Evolutionary conservation across 2,888 invertebrate species (phyloP).

Genomic region (Lasioglossum leucozonium): DNA sequence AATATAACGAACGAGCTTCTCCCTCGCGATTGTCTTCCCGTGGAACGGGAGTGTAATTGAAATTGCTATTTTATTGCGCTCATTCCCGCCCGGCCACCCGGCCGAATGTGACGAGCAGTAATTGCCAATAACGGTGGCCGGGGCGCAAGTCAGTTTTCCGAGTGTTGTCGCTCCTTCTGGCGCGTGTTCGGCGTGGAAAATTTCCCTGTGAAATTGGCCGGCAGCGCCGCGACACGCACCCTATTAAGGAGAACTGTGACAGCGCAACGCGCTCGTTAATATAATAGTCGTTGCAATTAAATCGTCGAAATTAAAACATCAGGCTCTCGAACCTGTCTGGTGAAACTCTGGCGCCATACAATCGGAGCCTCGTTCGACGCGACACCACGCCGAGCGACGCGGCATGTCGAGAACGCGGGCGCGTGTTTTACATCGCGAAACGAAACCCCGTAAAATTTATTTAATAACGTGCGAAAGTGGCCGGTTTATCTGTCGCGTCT

Average conservation of each 20-base stretch:
- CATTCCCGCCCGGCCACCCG: background rate
- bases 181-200: background rate
- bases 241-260: conserved; percentile 5
- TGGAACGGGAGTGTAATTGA: background rate
- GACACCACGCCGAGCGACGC: background rate
- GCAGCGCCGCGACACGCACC: background rate
- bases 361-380: background rate
- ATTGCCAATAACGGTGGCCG: background rate
- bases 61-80: background rate
- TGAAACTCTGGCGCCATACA: background rate
- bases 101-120: background rate
- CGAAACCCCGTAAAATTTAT: conserved; percentile 41
- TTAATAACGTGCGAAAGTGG: conserved; percentile 37
- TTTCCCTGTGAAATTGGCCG: background rate
- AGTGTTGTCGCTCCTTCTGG: background rate
- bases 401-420: background rate
- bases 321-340: background rate
- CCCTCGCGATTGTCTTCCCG: background rate
- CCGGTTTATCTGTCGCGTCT: conserved; percentile 22
- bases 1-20: background rate
- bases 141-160: background rate
- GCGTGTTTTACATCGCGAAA: background rate
- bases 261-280: background rate
- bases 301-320: conserved; percentile 8
- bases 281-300: background rate